Percentiles rank a stretch among this genome's conserved stretches.
Conservation (phyloP, 2,797 vertebrate species). For the Alcedo atthis region DNA sequence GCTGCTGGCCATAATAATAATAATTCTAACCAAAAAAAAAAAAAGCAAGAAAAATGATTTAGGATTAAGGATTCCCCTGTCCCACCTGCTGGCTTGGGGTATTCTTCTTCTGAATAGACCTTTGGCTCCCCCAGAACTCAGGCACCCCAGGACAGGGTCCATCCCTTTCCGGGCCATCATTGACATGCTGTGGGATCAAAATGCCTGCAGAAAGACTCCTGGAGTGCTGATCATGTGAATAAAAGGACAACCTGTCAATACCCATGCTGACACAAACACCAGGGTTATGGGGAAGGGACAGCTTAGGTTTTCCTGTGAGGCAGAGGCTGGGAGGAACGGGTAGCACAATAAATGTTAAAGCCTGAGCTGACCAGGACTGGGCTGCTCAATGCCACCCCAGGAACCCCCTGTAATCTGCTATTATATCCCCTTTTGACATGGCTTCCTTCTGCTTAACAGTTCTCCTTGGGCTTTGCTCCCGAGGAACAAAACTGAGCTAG, state of each 20-base stretch:
- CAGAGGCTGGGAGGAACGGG: background rate
- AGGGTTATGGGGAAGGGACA: background rate
- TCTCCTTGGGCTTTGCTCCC: background rate
- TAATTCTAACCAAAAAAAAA: background rate
- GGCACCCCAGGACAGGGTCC: background rate
- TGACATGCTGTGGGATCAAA: constrained; percentile 2
- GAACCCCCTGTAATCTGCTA: constrained; percentile 39
- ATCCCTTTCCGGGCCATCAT: constrained; percentile 26
- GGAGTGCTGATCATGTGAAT: background rate
- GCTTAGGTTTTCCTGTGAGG: background rate
- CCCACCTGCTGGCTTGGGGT: constrained; percentile 39
- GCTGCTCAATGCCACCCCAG: constrained; percentile 6
- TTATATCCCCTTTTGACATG: constrained; percentile 1
- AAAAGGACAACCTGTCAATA: constrained; percentile 16
- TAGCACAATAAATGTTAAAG: background rate
- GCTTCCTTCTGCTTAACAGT: background rate
- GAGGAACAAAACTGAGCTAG: background rate
- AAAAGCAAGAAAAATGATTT: constrained; percentile 45
- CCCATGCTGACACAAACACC: background rate
- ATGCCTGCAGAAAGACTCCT: background rate
- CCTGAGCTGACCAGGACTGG: background rate
- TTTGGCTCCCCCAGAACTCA: background rate
- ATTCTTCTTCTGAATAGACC: constrained; percentile 38
- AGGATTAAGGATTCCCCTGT: constrained; percentile 44
- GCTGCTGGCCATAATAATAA: background rate